These are phyloP conservation scores for Sporophila hypoxantha DNA, from an alignment of 2,113 vertebrate genomes.

Conservation along the genomic window DNA sequence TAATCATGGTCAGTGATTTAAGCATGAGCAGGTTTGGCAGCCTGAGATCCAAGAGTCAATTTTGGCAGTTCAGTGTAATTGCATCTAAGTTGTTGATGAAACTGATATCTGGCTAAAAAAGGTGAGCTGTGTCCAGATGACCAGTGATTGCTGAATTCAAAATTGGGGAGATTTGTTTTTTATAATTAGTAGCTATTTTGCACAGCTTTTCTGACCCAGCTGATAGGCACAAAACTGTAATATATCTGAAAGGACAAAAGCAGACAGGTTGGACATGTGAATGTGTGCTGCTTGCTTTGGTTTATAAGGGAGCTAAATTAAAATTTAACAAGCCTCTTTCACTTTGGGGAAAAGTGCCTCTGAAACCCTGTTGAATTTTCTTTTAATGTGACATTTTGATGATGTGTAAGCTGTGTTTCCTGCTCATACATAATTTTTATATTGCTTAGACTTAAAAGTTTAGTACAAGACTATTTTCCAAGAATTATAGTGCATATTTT, in stretches of 20 bases:
- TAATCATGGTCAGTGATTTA: not conserved
- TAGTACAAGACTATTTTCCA: not conserved
- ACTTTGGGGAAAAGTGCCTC: not conserved
- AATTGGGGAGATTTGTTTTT: not conserved
- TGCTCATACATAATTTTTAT: not conserved
- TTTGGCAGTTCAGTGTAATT: not conserved
- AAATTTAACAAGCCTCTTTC: not conserved
- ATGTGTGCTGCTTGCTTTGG: not conserved
- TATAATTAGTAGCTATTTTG: not conserved
- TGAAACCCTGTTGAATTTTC: not conserved
- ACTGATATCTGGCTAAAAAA: not conserved
- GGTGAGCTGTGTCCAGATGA: not conserved
- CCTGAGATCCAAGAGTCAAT: not conserved
- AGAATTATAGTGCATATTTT: not conserved
- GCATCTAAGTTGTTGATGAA: not conserved
- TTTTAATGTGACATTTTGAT: not conserved
- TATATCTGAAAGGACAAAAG: not conserved
- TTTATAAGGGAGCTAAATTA: not conserved
- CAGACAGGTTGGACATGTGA: not conserved
- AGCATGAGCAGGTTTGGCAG: not conserved
- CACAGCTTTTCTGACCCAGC: not conserved
- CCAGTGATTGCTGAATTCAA: not conserved
- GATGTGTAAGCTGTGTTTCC: not conserved
- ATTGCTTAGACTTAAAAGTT: not conserved
- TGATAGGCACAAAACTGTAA: not conserved